Evolutionary conservation across 2,113 vertebrate genomes (phyloP), one percentile per base, ranked within the genome.

Genomic region (Nesoenas mayeri): DNA sequence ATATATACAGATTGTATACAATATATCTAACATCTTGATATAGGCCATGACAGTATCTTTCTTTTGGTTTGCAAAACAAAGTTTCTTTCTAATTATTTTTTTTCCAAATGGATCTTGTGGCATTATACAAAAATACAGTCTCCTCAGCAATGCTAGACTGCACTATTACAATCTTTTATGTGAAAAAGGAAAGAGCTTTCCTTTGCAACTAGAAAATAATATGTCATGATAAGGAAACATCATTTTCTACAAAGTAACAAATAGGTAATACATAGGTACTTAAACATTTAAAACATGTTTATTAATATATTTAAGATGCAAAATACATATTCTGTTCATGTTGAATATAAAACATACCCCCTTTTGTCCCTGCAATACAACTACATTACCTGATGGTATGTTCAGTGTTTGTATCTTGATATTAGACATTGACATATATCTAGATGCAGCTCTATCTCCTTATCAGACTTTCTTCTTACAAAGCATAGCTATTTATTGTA

Each of bases 1-100:
- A 97, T 98, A 98, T 98, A 97, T 98, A 98, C 98, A 98, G 95
- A 96, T 96, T 97, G 96, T 98, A 97, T 98, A 98, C 97, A 98
- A 95, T 82, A 96, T 97, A 97, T 95, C 96, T 97, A 97, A 97
- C 48, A 89, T 94, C 97, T 97, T 97, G 79, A 96, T 95, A 97
- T 87, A 93, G 94, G 91, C 78, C 74, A 83, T 95, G 91, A 97
- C 89, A 95, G 79, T 88, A 96, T 81, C 89, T 97, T 97, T 84
- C 85, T 97, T 95, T 97, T 95, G 77, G 77, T 96, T 90, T 96
- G 95, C 80, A 95, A 97, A 98, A 97, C 96, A 95, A 97, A 88
- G 47, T 87, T 97, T 93, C 73, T 56, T 58, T 77, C 36, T 71
- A 69, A 79, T 88, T 64, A 42, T 25, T 54, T 85, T 54, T 54